Conservation (phyloP, 2,113 vertebrate genomes). For the Triplophysa siluroides region DNA sequence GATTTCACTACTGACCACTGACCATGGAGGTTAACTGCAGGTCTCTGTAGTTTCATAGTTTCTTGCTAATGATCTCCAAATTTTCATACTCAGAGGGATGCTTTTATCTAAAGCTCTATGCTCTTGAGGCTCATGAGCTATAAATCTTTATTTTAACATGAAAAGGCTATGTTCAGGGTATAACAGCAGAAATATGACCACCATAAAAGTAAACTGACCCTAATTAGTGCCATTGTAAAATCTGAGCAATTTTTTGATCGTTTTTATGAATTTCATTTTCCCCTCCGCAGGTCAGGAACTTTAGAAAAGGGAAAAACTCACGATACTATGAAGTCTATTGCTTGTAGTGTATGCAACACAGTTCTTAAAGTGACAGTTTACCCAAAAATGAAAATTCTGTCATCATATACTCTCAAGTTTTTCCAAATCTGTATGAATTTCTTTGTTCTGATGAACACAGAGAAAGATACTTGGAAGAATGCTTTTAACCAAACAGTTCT, state of each 20-base stretch:
- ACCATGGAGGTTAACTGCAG: neutral
- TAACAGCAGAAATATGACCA: slow-evolving; percentile 43
- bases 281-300: slow-evolving; percentile 58
- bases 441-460: too few species aligned
- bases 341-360: neutral
- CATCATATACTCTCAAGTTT: too few species aligned
- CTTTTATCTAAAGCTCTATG: slow-evolving; percentile 44
- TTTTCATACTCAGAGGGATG: slow-evolving; percentile 24
- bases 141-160: slow-evolving; percentile 56
- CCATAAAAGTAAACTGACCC: slow-evolving; percentile 45
- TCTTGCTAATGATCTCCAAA: slow-evolving; percentile 40
- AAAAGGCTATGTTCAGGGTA: slow-evolving; percentile 32
- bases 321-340: too few species aligned
- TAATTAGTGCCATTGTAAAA: slow-evolving; percentile 63
- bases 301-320: slow-evolving; percentile 57
- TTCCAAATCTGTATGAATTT: too few species aligned
- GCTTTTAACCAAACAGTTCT: too few species aligned
- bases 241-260: slow-evolving; percentile 55
- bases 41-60: slow-evolving; percentile 17
- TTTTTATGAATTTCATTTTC: slow-evolving; percentile 64
- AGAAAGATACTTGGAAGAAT: too few species aligned
- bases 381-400: too few species aligned
- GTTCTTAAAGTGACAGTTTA: neutral
- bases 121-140: slow-evolving; percentile 50
- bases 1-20: slow-evolving; percentile 13